Percentiles rank a stretch among this genome's conserved stretches.
Evolutionary conservation across 2,797 vertebrate genomes (phyloP).

Genomic region (Amblyraja radiata): DNA sequence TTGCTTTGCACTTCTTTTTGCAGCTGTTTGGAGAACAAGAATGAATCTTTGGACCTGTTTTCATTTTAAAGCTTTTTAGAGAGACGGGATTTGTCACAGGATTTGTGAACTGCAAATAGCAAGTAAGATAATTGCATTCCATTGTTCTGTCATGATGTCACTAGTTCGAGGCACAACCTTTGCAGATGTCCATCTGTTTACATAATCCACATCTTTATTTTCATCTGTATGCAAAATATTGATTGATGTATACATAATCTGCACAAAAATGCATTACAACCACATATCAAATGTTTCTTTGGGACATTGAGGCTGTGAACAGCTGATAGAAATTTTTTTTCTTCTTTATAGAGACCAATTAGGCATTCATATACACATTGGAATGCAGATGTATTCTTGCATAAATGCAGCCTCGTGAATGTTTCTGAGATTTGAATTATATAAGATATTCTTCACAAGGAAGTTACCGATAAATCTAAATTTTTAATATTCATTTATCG

Average conservation of each 20-base stretch:
- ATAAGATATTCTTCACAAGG: background rate
- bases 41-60: background rate
- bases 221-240: background rate
- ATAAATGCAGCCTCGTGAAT: too few species aligned
- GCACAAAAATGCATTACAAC: background rate
- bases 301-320: background rate
- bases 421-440: background rate
- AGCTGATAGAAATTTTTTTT: background rate
- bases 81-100: slow-evolving; percentile 9
- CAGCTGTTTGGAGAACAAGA: background rate
- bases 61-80: slow-evolving; percentile 2
- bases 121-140: slow-evolving; percentile 29
- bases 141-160: slow-evolving; percentile 27
- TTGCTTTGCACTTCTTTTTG: slow-evolving; percentile 37
- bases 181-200: background rate
- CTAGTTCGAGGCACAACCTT: slow-evolving; percentile 1
- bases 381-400: background rate
- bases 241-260: background rate
- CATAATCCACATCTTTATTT: background rate
- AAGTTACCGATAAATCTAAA: background rate
- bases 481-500: background rate
- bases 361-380: background rate
- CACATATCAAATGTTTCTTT: background rate
- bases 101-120: slow-evolving; percentile 31
- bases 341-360: background rate